Evolutionary conservation across 2,888 invertebrate species (phyloP).

Genomic region (Conistra vaccinii): DNA sequence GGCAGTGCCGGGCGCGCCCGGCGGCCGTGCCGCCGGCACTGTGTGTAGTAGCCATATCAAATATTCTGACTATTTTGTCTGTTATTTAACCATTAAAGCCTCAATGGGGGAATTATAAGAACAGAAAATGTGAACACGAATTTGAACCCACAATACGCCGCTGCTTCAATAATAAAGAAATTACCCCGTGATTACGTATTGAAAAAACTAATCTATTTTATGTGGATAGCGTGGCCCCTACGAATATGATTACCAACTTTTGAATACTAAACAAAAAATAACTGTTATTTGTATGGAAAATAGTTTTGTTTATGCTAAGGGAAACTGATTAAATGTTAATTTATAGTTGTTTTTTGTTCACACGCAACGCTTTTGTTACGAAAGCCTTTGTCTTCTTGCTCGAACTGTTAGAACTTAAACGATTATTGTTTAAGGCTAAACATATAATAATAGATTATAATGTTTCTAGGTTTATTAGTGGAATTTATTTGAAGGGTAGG

Average conservation of each 20-base stretch:
- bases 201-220: slow-evolving; percentile 44
- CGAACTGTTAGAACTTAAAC: slow-evolving; percentile 27
- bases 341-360: slow-evolving; percentile 63
- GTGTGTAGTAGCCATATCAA: no score
- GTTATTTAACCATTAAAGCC: neutral
- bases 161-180: slow-evolving; percentile 16
- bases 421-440: slow-evolving; percentile 38
- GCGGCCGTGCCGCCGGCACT: no score
- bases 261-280: slow-evolving; percentile 50
- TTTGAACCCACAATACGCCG: neutral
- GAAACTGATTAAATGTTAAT: slow-evolving; percentile 64
- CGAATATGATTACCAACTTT: slow-evolving; percentile 51
- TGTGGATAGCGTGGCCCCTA: slow-evolving; percentile 20
- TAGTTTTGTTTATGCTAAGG: slow-evolving; percentile 56
- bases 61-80: neutral
- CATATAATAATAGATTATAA: slow-evolving; percentile 37
- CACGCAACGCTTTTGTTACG: slow-evolving; percentile 57
- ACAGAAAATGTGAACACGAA: neutral
- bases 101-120: neutral
- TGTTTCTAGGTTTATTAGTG: slow-evolving; percentile 1
- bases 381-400: slow-evolving; percentile 54
- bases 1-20: no score
- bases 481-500: slow-evolving; percentile 13
- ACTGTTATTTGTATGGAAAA: slow-evolving; percentile 60
- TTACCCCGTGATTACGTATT: slow-evolving; percentile 25